phyloP scores from a whole-genome alignment of 2,797 vertebrate genomes.

The Lithobates sylvaticus region DNA sequence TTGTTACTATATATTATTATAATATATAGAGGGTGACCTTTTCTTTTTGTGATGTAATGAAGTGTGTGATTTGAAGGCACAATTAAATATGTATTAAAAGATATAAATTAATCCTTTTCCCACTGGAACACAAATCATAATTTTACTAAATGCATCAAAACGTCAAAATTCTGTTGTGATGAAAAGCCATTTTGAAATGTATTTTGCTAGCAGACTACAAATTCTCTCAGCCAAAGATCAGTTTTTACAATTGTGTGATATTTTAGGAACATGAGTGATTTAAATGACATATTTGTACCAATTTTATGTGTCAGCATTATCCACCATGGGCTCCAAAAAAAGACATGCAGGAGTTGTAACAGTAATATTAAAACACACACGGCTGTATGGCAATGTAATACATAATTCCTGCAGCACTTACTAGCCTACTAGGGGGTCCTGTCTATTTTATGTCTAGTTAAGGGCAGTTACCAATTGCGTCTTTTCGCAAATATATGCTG shows the following conservation, averaged over 20 bases:
- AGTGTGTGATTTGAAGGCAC: background rate
- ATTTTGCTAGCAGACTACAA: background rate
- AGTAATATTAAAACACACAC: background rate
- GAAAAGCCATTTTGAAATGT: background rate
- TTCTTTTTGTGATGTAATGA: background rate
- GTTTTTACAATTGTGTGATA: background rate
- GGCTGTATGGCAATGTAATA: too few species aligned
- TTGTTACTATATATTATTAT: background rate
- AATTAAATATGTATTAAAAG: background rate
- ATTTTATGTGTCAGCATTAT: background rate
- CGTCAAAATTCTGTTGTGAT: background rate
- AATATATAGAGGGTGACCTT: background rate
- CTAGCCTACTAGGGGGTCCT: too few species aligned
- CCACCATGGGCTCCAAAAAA: background rate
- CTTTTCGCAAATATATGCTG: too few species aligned
- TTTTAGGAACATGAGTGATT: background rate
- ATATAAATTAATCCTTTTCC: background rate
- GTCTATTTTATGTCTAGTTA: too few species aligned
- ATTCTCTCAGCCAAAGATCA: background rate
- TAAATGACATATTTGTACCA: background rate
- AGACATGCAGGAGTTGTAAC: background rate
- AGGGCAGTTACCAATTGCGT: too few species aligned
- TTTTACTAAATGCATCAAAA: background rate
- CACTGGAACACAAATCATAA: background rate
- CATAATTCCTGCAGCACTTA: too few species aligned